Percentiles rank a stretch among this genome's conserved stretches.
Evolutionary conservation across 2,888 invertebrate species (phyloP).

Genomic region (Podabrus alpinus): DNA sequence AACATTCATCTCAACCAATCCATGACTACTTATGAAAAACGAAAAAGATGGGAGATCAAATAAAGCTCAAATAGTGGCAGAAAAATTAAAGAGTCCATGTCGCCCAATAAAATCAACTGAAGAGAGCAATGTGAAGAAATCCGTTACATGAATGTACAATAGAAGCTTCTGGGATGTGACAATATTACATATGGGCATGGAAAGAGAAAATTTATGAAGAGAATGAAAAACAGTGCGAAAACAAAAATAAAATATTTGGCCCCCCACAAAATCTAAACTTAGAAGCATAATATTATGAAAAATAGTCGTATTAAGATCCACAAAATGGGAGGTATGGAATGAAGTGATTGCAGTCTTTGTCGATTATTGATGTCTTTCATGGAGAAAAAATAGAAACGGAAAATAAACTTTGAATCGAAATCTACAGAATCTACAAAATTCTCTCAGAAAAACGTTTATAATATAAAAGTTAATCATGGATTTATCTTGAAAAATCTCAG

Average conservation of each 20-base stretch:
- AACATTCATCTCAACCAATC: too few relatives aligned
- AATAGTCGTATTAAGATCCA: too few relatives aligned
- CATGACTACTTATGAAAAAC: too few relatives aligned
- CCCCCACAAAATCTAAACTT: too few relatives aligned
- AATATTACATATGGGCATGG: not conserved
- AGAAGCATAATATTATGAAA: too few relatives aligned
- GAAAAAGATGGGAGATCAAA: too few relatives aligned
- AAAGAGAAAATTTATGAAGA: too few relatives aligned
- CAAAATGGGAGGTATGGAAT: not conserved
- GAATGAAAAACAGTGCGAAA: not conserved
- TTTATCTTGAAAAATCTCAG: too few relatives aligned
- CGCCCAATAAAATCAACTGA: not conserved
- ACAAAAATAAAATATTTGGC: not conserved
- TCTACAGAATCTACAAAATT: not conserved
- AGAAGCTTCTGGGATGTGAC: not conserved
- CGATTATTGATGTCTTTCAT: not conserved
- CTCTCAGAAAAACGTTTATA: too few relatives aligned
- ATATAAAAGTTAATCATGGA: too few relatives aligned
- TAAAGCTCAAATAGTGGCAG: too few relatives aligned
- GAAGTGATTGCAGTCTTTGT: not conserved
- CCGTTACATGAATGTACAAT: not conserved
- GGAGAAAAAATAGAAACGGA: not conserved
- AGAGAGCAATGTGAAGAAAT: not conserved
- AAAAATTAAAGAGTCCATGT: too few relatives aligned
- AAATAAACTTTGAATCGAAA: not conserved